Base-by-base conservation (phyloP, 2,797 vertebrate species). In the Sternarchorhynchus goeldii region DNA sequence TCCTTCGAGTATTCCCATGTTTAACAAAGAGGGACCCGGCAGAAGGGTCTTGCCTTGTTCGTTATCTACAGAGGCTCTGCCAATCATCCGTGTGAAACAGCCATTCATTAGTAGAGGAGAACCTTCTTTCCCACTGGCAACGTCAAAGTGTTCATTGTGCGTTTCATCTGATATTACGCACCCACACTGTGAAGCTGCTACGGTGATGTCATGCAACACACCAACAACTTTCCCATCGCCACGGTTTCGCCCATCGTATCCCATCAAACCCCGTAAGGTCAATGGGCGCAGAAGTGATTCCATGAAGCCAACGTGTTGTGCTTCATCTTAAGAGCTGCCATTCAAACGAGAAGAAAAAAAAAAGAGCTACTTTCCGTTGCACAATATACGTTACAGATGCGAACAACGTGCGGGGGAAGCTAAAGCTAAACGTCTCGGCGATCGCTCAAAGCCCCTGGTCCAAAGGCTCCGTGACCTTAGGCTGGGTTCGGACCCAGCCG, bases 151-250 rank as follows among this genome's bases (percentile, higher is more conserved):
- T 75, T 41, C 59, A 39, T 78, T 83, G 78, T 77, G 53, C 69
- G 29, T 67, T 58, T 31, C 73, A 80, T 82, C 76, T 82, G 81
- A 82, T 78, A 29, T 82, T 60, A 57, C 76, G 75, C 58, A 58
- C 67, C 64, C 55, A 41, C 81, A 79, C 78, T 75, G 58, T 75
- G 78, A 75, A 60, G 59, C 76, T 34, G 70, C 41, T 73, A 70
- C 70, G 57, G 73, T 63, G 74, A 81, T 56, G 60, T 76, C 60
- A 81, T 12, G 50, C 66, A 57, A 58, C 45, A 69, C 36, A 20
- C 59, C 56, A 34, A 69, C 7, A 59, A 29, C 39, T 41, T 41
- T 64, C 1, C 53, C 53, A 71, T 79, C 32, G 41, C 20, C 5
- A n/a, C 21, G 17, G 65, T 64, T 73, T 78, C 71, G 32, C 65